A percentile compares a stretch with the other conserved stretches of the same genome.
These are phyloP conservation scores for Pterois miles DNA, from an alignment of 2,797 vertebrate species.

Conservation along the genomic window DNA sequence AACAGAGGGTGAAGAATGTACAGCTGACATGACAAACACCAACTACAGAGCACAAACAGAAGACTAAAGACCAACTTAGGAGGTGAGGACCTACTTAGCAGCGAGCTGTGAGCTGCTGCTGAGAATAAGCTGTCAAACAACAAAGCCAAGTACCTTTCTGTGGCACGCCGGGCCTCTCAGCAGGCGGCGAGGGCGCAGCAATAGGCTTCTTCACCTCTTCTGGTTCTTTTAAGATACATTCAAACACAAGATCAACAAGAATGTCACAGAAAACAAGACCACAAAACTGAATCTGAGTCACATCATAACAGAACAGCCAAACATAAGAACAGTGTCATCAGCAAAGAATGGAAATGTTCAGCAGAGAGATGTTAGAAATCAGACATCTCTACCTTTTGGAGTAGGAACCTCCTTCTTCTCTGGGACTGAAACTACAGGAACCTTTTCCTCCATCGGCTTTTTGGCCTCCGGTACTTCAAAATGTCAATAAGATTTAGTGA, in stretches of 20 bases:
- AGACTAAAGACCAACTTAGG: conserved; percentile 17
- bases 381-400: conserved; percentile 76
- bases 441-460: conserved; percentile 78
- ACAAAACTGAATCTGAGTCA: background rate
- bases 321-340: conserved; percentile 3
- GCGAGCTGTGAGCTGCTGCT: background rate
- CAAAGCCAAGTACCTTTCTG: conserved; percentile 69
- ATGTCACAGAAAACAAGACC: background rate
- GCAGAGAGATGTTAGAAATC: background rate
- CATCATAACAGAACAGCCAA: background rate
- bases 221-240: conserved; percentile 66
- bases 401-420: conserved; percentile 69
- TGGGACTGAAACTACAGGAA: conserved; percentile 67
- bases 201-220: conserved; percentile 58
- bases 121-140: background rate
- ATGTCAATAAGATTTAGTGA: conserved; percentile 36
- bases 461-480: conserved; percentile 71
- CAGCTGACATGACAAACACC: background rate
- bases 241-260: conserved; percentile 36
- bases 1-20: conserved; percentile 1
- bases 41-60: background rate
- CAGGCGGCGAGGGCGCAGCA: conserved; percentile 20
- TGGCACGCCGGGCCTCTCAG: conserved; percentile 51
- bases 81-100: conserved; percentile 1
- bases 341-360: conserved; percentile 2